A percentile compares a stretch with the other conserved stretches of the same genome.
Conservation (phyloP, 2,888 invertebrate species). For the Andrena praecox region DNA sequence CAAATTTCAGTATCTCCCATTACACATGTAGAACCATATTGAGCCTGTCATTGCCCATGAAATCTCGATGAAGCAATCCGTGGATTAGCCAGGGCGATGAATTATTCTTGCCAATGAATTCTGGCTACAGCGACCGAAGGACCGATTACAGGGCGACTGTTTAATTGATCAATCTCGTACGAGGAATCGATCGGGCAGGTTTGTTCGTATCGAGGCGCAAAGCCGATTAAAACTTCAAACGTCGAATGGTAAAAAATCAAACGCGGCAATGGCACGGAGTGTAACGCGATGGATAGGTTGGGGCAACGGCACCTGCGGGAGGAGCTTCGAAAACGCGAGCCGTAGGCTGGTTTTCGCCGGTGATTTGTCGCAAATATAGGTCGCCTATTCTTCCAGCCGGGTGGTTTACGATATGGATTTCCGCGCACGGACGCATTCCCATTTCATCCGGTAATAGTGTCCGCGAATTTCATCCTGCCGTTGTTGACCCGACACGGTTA, state of each 20-base stretch:
- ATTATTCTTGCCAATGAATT: conserved; percentile 1
- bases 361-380: conserved; percentile 8
- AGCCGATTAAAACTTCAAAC: conserved; percentile 34
- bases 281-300: too few relatives aligned
- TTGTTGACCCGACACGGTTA: conserved; percentile 54
- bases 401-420: conserved; percentile 33
- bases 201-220: neutral
- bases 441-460: conserved; percentile 40
- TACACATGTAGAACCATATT: too few relatives aligned
- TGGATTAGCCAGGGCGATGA: neutral
- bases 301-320: too few relatives aligned
- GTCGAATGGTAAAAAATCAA: neutral
- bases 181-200: neutral
- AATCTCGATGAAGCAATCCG: too few relatives aligned
- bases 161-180: conserved; percentile 16
- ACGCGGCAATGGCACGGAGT: too few relatives aligned
- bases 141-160: neutral
- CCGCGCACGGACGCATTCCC: conserved; percentile 51
- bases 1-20: too few relatives aligned
- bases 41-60: too few relatives aligned
- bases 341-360: neutral
- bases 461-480: conserved; percentile 48
- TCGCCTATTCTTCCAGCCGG: neutral
- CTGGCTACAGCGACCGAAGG: neutral
- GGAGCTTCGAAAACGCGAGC: neutral